Percentiles rank a stretch among this genome's conserved stretches.
Conservation (phyloP, 2,113 vertebrate genomes). For the Peromyscus polionotus region DNA sequence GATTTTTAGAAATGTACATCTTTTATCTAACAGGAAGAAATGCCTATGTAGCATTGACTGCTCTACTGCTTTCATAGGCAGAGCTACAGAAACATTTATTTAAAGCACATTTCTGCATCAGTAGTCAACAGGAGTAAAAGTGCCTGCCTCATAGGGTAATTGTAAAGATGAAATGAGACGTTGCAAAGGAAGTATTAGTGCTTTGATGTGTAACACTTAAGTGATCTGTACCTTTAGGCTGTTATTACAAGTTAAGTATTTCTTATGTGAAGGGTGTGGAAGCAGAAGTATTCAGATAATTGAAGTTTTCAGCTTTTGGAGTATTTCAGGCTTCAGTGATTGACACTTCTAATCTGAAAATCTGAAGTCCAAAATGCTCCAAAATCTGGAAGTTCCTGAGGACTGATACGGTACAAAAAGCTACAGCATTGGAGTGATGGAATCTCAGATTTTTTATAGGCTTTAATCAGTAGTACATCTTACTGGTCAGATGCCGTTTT, state of each 20-base stretch:
- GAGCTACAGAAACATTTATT: not conserved
- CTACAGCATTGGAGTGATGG: not conserved
- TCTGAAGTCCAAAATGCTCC: not conserved
- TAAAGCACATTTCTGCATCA: slow-evolving; percentile 41
- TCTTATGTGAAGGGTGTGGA: not conserved
- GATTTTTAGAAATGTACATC: slow-evolving; percentile 12
- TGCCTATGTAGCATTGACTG: not conserved
- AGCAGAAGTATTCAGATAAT: not conserved
- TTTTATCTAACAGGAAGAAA: not conserved
- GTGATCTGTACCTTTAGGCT: slow-evolving; percentile 19
- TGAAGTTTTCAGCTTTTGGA: not conserved
- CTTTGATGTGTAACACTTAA: not conserved
- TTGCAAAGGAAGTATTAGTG: not conserved
- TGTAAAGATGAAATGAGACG: slow-evolving; percentile 35
- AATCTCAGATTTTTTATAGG: not conserved
- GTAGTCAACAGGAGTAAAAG: slow-evolving; percentile 37
- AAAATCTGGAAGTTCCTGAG: not conserved
- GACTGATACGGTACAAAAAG: not conserved
- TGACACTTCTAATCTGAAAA: not conserved
- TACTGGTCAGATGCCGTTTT: not conserved
- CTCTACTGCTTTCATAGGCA: not conserved
- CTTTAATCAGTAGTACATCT: not conserved
- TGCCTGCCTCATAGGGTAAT: not conserved
- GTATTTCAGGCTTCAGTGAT: not conserved
- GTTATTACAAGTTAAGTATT: not conserved